Percentiles rank a stretch among this genome's conserved stretches.
Evolutionary conservation across 2,113 vertebrate species (phyloP).

Genomic region (Phodopus roborovskii): DNA sequence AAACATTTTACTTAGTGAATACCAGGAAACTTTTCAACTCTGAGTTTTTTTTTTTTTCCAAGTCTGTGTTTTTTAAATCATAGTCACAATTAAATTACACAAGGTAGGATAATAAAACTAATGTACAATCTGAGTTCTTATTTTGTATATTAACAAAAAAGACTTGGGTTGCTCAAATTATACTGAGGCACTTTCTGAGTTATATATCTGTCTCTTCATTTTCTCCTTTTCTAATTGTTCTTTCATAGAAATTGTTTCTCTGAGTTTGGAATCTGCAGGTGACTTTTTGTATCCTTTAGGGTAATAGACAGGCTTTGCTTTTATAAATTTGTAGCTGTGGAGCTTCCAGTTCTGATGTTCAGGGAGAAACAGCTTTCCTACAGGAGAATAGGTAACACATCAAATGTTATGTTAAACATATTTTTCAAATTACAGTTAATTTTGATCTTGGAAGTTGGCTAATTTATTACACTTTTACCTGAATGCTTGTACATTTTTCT

Average conservation of each 20-base stretch:
- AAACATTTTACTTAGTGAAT: constrained; percentile 20
- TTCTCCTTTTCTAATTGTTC: background rate
- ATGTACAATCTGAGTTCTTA: constrained; percentile 3
- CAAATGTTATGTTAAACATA: background rate
- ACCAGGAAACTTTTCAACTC: background rate
- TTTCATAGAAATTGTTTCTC: background rate
- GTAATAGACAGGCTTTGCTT: background rate
- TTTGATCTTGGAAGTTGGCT: constrained; percentile 13
- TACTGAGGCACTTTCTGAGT: constrained; percentile 3
- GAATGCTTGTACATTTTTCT: background rate
- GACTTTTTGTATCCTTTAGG: background rate
- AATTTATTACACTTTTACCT: background rate
- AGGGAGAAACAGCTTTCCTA: background rate
- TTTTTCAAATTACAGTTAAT: background rate
- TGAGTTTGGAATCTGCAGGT: background rate
- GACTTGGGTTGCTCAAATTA: background rate
- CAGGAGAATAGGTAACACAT: background rate
- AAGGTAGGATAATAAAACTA: constrained; percentile 28
- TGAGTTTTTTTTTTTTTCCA: background rate
- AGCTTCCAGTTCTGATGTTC: background rate
- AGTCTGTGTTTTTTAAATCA: background rate
- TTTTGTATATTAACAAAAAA: background rate
- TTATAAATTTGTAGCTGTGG: background rate
- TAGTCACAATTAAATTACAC: constrained; percentile 35
- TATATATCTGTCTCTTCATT: background rate